phyloP scores from a whole-genome alignment of 1,140 invertebrate species.

The Ostrea edulis region DNA sequence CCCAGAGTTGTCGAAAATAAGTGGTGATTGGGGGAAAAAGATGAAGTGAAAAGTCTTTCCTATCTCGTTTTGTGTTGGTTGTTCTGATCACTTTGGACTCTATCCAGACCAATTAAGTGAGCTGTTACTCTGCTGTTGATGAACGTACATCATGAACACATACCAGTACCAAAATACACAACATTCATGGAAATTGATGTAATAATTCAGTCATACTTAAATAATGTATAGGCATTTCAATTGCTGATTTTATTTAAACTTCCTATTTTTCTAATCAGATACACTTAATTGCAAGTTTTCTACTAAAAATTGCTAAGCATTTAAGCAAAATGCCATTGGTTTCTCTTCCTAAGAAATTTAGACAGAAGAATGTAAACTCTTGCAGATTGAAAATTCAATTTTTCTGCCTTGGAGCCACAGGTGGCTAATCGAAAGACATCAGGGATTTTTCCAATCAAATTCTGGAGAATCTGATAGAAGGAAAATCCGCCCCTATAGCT shows the following conservation, averaged over 20 bases:
- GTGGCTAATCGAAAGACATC: conserved; percentile 20
- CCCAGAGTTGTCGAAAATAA: background rate
- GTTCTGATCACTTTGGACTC: background rate
- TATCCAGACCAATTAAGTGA: conserved; percentile 21
- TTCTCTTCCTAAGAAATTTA: background rate
- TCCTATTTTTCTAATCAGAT: too few relatives aligned
- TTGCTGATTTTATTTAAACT: too few relatives aligned
- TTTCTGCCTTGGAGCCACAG: conserved; percentile 29
- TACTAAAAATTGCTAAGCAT: background rate
- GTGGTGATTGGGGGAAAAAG: background rate
- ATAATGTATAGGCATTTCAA: background rate
- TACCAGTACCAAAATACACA: background rate
- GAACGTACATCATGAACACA: background rate
- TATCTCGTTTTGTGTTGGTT: background rate
- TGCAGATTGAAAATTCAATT: conserved; percentile 3
- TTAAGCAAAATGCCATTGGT: background rate
- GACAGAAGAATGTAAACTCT: background rate
- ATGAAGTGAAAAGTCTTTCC: background rate
- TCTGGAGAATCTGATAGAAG: conserved; percentile 8
- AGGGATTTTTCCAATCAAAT: conserved; percentile 6
- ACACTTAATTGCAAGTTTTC: too few relatives aligned
- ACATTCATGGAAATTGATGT: background rate
- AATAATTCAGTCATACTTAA: background rate
- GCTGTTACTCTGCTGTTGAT: background rate
- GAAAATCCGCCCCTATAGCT: background rate